Conservation (phyloP, 2,113 vertebrate species). For the Sus scrofa region DNA sequence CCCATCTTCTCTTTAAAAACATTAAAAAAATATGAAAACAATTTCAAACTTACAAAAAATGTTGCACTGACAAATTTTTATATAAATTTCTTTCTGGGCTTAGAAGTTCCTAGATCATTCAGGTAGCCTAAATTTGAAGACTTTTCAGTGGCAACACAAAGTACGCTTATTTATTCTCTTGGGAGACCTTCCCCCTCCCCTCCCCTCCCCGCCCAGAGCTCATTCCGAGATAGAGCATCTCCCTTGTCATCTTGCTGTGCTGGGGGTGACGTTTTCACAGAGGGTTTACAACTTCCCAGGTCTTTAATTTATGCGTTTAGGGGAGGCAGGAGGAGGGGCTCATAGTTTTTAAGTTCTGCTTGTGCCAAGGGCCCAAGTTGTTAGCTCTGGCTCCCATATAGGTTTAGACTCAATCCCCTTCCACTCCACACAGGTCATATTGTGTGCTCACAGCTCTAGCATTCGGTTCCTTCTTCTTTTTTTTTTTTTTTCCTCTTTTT, state of each 20-base stretch:
- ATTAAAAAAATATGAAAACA: background rate
- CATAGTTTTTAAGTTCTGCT: background rate
- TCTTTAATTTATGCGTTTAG: background rate
- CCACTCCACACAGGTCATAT: background rate
- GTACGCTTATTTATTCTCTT: background rate
- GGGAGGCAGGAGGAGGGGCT: background rate
- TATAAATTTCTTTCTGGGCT: slow-evolving; percentile 28
- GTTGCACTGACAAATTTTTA: background rate
- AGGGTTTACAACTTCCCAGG: background rate
- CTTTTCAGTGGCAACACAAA: background rate
- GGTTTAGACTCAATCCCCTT: background rate
- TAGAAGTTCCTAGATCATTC: slow-evolving; percentile 3
- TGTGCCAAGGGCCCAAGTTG: background rate
- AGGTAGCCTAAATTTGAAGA: background rate
- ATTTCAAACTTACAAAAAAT: slow-evolving; percentile 25
- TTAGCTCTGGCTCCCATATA: background rate
- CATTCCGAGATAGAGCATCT: background rate
- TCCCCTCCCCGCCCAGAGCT: too few species aligned
- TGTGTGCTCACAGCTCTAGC: background rate
- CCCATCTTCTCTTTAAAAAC: background rate
- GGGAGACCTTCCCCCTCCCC: background rate
- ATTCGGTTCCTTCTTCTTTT: background rate
- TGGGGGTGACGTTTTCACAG: background rate
- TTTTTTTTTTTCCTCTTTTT: too few species aligned
- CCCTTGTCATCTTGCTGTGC: background rate